A percentile compares a stretch with the other conserved stretches of the same genome.
Evolutionary conservation across 2,888 invertebrate genomes (phyloP).

Genomic region (Agapostemon virescens): DNA sequence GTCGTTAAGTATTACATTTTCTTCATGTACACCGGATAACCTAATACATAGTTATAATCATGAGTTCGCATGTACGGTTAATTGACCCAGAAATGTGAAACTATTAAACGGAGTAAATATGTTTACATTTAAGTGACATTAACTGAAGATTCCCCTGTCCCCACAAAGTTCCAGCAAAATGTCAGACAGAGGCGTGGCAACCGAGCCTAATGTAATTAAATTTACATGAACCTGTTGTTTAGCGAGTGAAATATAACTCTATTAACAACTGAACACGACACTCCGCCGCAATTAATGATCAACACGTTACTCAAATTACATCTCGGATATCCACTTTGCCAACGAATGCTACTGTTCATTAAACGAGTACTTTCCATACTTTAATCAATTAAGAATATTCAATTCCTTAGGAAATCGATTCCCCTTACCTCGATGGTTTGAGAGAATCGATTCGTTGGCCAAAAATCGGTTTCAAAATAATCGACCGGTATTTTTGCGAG

Average conservation of each 20-base stretch:
- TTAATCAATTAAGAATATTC: no score
- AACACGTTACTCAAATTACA: conserved; percentile 11
- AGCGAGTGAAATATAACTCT: conserved; percentile 28
- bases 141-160: conserved; percentile 35
- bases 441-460: no score
- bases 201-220: conserved; percentile 36
- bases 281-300: no score
- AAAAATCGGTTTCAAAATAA: no score
- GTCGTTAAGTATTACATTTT: not conserved
- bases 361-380: not conserved
- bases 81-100: not conserved
- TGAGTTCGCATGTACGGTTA: not conserved
- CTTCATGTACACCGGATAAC: not conserved
- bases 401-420: no score
- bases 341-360: not conserved
- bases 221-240: conserved; percentile 30
- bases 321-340: not conserved
- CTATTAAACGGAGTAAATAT: not conserved
- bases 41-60: not conserved
- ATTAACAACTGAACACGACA: conserved; percentile 12
- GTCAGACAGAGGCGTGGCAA: conserved; percentile 26
- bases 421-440: no score
- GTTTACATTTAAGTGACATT: conserved; percentile 38
- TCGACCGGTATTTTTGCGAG: no score
- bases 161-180: conserved; percentile 31